Conservation (phyloP, 2,888 invertebrate species). For the Diloba caeruleocephala region DNA sequence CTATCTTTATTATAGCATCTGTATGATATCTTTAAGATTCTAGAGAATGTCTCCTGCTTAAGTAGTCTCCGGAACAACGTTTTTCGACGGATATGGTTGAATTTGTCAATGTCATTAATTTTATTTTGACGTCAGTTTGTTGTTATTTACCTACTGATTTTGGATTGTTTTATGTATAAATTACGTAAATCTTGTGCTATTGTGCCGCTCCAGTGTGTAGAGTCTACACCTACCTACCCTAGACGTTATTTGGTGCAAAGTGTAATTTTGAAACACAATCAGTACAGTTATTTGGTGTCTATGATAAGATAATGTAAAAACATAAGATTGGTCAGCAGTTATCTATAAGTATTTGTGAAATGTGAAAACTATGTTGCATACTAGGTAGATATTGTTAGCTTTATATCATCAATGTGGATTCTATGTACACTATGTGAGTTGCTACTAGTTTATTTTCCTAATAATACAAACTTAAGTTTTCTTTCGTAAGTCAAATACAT, state of each 20-base stretch:
- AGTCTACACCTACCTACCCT: no score
- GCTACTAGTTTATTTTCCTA: neutral
- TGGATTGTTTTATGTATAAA: neutral
- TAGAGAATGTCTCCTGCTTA: no score
- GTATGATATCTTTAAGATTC: no score
- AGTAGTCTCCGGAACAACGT: no score
- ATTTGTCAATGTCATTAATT: no score
- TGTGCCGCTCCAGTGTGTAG: neutral
- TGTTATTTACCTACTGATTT: no score
- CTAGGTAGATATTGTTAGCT: conserved; percentile 8
- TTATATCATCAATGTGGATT: conserved; percentile 33
- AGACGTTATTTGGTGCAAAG: neutral
- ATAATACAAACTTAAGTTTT: neutral
- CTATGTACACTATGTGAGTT: conserved; percentile 21
- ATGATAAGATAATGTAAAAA: conserved; percentile 30
- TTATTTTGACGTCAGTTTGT: no score
- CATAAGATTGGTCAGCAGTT: conserved; percentile 19
- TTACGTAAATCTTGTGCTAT: neutral
- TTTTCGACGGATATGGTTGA: no score
- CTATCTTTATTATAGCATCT: no score
- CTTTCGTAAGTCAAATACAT: no score
- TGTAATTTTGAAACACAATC: conserved; percentile 3
- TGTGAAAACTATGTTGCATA: conserved; percentile 20
- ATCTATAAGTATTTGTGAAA: conserved; percentile 28
- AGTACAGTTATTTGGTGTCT: neutral